A percentile compares a stretch with the other conserved stretches of the same genome.
phyloP scores from a whole-genome alignment of 2,113 vertebrate genomes.

The Dasyprocta punctata region DNA sequence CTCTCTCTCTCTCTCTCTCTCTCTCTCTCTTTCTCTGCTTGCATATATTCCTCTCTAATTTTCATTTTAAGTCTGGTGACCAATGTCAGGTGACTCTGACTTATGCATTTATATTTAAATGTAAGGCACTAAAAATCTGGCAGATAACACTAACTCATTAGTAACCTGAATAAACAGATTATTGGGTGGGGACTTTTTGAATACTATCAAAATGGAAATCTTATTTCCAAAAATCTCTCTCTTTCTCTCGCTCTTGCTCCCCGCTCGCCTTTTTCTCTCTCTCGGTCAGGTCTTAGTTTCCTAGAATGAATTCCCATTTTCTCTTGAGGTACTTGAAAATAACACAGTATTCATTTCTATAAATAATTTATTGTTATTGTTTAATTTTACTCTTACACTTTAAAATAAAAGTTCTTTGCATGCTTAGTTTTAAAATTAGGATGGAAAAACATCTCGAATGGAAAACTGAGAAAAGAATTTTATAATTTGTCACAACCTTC shows the following conservation, averaged over 20 bases:
- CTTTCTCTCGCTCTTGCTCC: neutral
- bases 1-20: neutral
- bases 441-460: neutral
- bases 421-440: neutral
- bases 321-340: neutral
- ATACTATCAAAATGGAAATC: neutral
- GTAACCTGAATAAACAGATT: neutral
- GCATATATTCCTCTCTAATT: neutral
- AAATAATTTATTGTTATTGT: neutral
- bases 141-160: neutral
- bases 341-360: neutral
- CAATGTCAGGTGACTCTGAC: neutral
- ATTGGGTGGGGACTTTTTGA: accelerated
- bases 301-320: neutral
- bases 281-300: neutral
- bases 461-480: neutral
- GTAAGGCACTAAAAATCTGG: neutral
- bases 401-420: neutral
- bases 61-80: neutral
- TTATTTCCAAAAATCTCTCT: neutral
- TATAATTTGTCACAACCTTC: neutral
- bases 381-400: neutral
- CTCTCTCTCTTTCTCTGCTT: neutral
- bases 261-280: neutral
- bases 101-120: neutral